Base-by-base conservation (phyloP, 2,113 vertebrate genomes). In the Phalacrocorax brasilianus region DNA sequence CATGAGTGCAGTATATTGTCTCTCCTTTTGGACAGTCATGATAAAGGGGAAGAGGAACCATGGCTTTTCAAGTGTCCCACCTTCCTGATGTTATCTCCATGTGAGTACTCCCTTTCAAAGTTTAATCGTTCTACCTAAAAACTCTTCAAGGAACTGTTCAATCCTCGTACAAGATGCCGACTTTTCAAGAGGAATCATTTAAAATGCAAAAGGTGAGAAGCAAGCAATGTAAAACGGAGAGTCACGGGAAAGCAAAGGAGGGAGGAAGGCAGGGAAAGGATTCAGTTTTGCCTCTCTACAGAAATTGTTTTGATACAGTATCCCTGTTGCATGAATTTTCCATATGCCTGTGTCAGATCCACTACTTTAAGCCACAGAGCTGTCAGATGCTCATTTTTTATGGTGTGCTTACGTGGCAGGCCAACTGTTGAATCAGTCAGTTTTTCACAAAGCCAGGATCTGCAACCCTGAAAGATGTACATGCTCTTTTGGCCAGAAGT, bases 311-410 rank as follows among this genome's bases (percentile, higher is more conserved):
- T 97, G 96, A 94, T 95, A 95, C 85, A 70, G 59, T 80, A 83
- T 93, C 78, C 88, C 80, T 9, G 27, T 95, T 95, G 89, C 96
- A 97, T 83, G 92, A 96, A 94, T 96, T 92, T 97, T 97, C 95
- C 95, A 91, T 75, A 82, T 53, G 93, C 88, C 71, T 94, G 84
- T 88, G 91, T 94, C 95, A 97, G 93, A 97, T 88, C 77, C 83
- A 87, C 76, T 91, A 50, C 77, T 93, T 91, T 11, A 90, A 96
- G 94, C 94, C 93, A 93, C 83, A 88, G 88, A 96, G 87, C 92
- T 92, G 90, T 94, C 96, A 94, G 79, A 97, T 93, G 91, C 71
- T 97, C 8, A 0, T 94, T 93, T 96, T 92, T 95, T 85, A 94
- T 82, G 86, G 90, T 1, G 19, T 53, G 90, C 93, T 94, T 95